Percentiles rank a stretch among this genome's conserved stretches.
These are phyloP conservation scores for Adelphocoris suturalis DNA, from an alignment of 2,888 invertebrate species.

Conservation along the genomic window DNA sequence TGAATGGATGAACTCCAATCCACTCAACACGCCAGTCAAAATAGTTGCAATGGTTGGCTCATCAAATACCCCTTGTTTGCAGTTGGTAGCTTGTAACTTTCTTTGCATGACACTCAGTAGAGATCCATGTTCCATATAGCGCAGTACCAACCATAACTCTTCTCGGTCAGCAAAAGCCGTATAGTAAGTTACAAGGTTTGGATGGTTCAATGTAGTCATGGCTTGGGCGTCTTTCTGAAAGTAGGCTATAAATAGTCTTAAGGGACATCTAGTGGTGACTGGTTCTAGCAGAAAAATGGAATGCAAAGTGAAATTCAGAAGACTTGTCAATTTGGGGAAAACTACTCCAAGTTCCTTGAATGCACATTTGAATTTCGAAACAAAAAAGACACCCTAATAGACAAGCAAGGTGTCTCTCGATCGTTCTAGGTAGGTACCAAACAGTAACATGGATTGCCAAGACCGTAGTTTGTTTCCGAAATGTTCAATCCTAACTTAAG, in stretches of 20 bases:
- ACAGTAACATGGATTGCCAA: too few species aligned
- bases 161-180: constrained; percentile 98
- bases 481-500: too few species aligned
- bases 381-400: too few species aligned
- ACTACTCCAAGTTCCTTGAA: too few species aligned
- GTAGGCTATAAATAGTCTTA: not conserved
- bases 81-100: constrained; percentile 94
- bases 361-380: too few species aligned
- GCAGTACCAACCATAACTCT: constrained; percentile 97
- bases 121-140: constrained; percentile 94
- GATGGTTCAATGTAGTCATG: constrained; percentile 99
- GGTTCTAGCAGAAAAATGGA: too few species aligned
- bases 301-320: too few species aligned
- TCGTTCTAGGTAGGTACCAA: too few species aligned
- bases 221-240: constrained; percentile 90
- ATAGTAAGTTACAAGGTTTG: constrained; percentile 99
- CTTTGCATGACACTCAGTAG: constrained; percentile 95
- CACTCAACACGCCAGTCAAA: constrained; percentile 95
- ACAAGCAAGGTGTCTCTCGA: too few species aligned
- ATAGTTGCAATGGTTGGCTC: constrained; percentile 98
- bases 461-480: too few species aligned
- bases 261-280: too few species aligned
- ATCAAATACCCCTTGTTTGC: constrained; percentile 97
- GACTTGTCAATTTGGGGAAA: too few species aligned
- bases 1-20: constrained; percentile 98